Evolutionary conservation across 1,140 invertebrate species (phyloP).

Genomic region (Drosophila takahashii): DNA sequence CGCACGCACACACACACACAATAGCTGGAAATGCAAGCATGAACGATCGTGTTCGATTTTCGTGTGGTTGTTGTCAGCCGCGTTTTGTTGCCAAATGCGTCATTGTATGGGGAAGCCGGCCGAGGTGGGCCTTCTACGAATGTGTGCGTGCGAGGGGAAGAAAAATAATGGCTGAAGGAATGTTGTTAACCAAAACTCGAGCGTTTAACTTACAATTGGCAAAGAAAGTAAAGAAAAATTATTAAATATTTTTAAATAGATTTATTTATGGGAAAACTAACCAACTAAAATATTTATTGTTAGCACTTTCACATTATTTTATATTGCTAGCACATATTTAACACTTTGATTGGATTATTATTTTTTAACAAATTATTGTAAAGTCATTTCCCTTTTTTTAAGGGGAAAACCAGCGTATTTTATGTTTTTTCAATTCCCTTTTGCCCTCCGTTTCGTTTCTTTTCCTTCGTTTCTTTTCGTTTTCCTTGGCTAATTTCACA

Average conservation of each 20-base stretch:
- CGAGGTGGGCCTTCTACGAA: background rate
- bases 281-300: background rate
- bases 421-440: background rate
- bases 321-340: background rate
- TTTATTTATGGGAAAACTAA: background rate
- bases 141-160: constrained; percentile 13
- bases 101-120: constrained; percentile 7
- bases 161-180: constrained; percentile 2
- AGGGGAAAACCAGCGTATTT: background rate
- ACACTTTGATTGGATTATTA: background rate
- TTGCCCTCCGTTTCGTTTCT: background rate
- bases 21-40: constrained; percentile 9
- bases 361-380: background rate
- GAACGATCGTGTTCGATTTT: constrained; percentile 48
- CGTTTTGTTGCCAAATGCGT: constrained; percentile 14
- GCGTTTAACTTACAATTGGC: constrained; percentile 1
- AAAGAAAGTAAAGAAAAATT: background rate
- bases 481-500: constrained; percentile 34
- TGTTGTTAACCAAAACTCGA: background rate
- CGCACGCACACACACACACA: constrained; percentile 12
- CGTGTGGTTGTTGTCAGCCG: constrained; percentile 27
- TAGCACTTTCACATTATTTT: background rate
- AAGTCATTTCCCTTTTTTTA: background rate
- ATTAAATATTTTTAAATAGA: background rate
- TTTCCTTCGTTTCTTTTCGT: constrained; percentile 1